Evolutionary conservation across 2,113 vertebrate genomes (phyloP).

Genomic region (Otolemur garnettii): DNA sequence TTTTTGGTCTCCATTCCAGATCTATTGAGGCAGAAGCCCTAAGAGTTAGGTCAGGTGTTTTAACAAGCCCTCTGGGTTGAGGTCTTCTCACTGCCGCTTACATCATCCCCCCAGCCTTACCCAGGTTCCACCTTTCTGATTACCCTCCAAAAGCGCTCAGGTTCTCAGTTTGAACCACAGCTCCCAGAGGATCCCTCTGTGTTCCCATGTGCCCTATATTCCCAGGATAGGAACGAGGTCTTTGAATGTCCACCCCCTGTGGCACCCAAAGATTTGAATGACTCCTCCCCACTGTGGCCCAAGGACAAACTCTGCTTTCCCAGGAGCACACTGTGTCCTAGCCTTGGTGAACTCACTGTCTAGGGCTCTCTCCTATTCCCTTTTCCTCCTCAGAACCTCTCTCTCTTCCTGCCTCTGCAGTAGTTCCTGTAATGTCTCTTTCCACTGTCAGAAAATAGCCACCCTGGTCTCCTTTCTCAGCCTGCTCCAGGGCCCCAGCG

Average conservation of each 20-base stretch:
- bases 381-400: background rate
- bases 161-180: background rate
- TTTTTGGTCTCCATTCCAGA: background rate
- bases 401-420: background rate
- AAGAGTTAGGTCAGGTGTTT: background rate
- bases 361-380: background rate
- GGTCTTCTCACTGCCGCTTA: background rate
- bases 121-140: background rate
- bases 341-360: background rate
- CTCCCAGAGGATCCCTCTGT: background rate
- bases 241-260: background rate
- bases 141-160: background rate
- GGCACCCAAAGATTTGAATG: background rate
- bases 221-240: background rate
- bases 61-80: background rate
- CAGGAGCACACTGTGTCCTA: background rate
- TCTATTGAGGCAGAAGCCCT: slow-evolving; percentile 10
- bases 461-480: background rate
- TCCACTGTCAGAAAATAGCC: background rate
- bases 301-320: slow-evolving; percentile 2
- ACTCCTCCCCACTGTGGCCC: background rate
- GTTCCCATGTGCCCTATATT: background rate
- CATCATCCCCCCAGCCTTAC: background rate
- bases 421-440: background rate
- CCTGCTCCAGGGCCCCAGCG: background rate